A percentile compares a stretch with the other conserved stretches of the same genome.
Evolutionary conservation across 2,888 invertebrate species (phyloP).

Genomic region (Therioaphis trifolii): DNA sequence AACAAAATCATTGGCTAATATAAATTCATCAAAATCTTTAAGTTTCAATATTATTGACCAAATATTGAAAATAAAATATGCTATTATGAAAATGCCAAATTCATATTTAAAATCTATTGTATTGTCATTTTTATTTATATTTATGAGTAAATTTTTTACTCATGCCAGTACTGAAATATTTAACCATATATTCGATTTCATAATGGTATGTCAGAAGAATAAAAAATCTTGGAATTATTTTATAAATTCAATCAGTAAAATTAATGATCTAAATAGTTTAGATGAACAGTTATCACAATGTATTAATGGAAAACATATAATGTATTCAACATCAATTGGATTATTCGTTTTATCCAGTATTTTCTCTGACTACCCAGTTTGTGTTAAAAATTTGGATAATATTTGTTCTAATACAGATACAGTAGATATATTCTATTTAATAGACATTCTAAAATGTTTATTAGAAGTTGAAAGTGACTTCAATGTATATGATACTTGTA

Average conservation of each 20-base stretch:
- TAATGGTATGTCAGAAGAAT: background rate
- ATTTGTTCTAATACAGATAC: background rate
- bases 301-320: conserved; percentile 13
- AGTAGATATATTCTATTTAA: background rate
- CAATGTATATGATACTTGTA: conserved; percentile 5
- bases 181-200: conserved; percentile 49
- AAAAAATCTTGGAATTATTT: conserved; percentile 39
- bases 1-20: conserved; percentile 43
- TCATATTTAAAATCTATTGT: conserved; percentile 36
- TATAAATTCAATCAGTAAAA: conserved; percentile 12
- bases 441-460: conserved; percentile 28
- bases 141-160: conserved; percentile 3
- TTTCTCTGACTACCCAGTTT: background rate
- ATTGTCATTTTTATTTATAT: conserved; percentile 39
- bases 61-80: conserved; percentile 25
- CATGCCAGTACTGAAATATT: background rate
- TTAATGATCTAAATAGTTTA: conserved; percentile 15
- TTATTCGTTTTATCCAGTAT: conserved; percentile 22
- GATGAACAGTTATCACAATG: conserved; percentile 20
- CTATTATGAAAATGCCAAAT: conserved; percentile 39
- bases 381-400: conserved; percentile 13
- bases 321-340: conserved; percentile 44
- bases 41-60: conserved; percentile 17
- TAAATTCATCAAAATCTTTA: background rate
- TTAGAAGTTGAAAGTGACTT: conserved; percentile 15